Evolutionary conservation across 2,797 vertebrate species (phyloP).

Genomic region (Artibeus lituratus): DNA sequence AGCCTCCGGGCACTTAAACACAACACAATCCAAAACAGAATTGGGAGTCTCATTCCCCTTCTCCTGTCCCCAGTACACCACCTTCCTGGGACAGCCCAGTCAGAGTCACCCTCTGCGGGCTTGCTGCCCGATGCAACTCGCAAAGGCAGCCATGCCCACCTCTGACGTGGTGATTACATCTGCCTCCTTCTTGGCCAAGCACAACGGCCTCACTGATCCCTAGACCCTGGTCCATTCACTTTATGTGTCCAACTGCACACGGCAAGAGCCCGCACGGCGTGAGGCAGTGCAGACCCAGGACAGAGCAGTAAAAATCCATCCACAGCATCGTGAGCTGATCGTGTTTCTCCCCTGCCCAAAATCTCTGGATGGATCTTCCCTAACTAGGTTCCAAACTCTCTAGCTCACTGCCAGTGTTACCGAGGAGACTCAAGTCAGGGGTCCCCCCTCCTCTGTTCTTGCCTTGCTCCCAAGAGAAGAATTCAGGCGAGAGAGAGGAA

Average conservation of each 20-base stretch:
- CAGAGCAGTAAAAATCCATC: background rate
- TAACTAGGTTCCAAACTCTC: background rate
- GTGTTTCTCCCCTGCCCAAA: background rate
- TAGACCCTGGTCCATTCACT: background rate
- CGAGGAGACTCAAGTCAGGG: no score
- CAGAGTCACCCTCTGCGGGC: background rate
- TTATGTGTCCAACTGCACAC: background rate
- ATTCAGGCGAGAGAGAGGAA: no score
- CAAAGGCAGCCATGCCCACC: background rate
- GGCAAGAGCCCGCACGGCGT: background rate
- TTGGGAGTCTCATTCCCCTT: background rate
- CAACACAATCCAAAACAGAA: background rate
- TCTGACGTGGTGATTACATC: background rate
- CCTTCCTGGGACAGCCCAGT: background rate
- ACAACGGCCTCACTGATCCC: background rate
- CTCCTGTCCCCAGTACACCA: background rate
- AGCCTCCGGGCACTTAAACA: background rate
- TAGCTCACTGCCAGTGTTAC: background rate
- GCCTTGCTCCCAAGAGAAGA: no score
- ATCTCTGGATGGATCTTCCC: background rate
- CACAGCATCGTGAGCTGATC: background rate
- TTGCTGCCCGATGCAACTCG: background rate
- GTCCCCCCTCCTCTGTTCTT: no score
- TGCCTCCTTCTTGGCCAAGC: background rate
- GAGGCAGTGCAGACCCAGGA: background rate